Evolutionary conservation across 2,113 vertebrate species (phyloP).

Genomic region (Egretta garzetta): DNA sequence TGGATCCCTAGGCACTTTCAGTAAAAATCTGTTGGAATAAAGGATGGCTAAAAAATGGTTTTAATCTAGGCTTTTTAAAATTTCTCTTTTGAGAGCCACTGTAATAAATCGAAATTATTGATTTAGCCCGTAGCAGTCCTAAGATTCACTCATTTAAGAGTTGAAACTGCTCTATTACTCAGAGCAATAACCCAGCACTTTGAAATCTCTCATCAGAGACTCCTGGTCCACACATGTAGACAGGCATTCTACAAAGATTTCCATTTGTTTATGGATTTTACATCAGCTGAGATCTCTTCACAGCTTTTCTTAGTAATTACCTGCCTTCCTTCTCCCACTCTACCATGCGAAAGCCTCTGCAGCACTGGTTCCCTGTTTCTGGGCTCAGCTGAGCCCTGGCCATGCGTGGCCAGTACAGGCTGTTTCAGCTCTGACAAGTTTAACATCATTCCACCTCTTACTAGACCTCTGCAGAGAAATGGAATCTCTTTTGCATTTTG

Average conservation of each 20-base stretch:
- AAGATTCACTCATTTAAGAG: conserved; percentile 18
- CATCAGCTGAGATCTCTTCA: background rate
- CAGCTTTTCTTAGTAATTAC: background rate
- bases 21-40: conserved; percentile 56
- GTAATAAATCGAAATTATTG: conserved; percentile 61
- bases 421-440: background rate
- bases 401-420: rapidly evolving
- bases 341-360: background rate
- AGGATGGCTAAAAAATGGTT: conserved; percentile 55
- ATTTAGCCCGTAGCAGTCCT: conserved; percentile 24
- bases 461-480: background rate
- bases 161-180: background rate
- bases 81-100: conserved; percentile 59
- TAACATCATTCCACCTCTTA: background rate
- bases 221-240: background rate
- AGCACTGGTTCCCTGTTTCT: background rate
- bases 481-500: background rate
- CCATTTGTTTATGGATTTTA: background rate
- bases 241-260: background rate
- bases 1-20: conserved; percentile 2
- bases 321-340: background rate
- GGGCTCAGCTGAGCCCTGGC: background rate
- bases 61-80: conserved; percentile 50
- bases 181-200: background rate
- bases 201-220: conserved; percentile 39